Base-by-base conservation (phyloP, 2,888 invertebrate genomes). In the Lithophane leautieri region DNA sequence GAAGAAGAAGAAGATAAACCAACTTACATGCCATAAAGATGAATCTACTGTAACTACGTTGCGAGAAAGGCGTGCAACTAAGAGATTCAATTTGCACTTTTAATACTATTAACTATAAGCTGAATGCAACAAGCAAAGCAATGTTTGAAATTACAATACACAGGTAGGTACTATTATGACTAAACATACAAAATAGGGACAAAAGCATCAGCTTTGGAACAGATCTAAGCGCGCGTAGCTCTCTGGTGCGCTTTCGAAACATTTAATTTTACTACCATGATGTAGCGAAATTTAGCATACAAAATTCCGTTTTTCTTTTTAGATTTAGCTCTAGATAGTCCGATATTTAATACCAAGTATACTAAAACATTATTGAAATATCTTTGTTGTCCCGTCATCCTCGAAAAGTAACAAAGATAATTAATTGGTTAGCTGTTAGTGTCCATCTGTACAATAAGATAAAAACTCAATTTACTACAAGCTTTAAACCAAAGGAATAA, bases 351-450 rank as follows among this genome's bases (percentile, higher is more conserved):
- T 58, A 34, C 40, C 28, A 28, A 70, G 4, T n/a, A 25, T 25
- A 4, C 9, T 50, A 52, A 44, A 61, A 44, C 14, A 66, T 65
- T 19, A 44, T 44, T 47, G 9, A 66, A 28, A 65, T 70, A 11
- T 70, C 34, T 65, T 70, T 50, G 16, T 52, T 22, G 19, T n/a
- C n/a, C n/a, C n/a, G n/a, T n/a, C n/a, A n/a, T 16, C 40, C 28
- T 72, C 40, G n/a, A 28, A 12, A 71, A 25, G 28, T 28, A 22
- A 47, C n/a, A 44, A 50, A 42, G 42, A 52, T n/a, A n/a, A n/a
- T n/a, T 62, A 76, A 76, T 68, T 75, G 67, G 22, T 75, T 61
- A 40, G 12, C 42, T 11, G 0, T 44, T 65, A 44, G 19, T 50
- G 34, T 58, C 28, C 75, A 68, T 47, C 28, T 22, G 25, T 28